Evolutionary conservation across 2,888 invertebrate genomes (phyloP), one percentile per base, ranked within the genome.

Genomic region (Leucoma salicis): DNA sequence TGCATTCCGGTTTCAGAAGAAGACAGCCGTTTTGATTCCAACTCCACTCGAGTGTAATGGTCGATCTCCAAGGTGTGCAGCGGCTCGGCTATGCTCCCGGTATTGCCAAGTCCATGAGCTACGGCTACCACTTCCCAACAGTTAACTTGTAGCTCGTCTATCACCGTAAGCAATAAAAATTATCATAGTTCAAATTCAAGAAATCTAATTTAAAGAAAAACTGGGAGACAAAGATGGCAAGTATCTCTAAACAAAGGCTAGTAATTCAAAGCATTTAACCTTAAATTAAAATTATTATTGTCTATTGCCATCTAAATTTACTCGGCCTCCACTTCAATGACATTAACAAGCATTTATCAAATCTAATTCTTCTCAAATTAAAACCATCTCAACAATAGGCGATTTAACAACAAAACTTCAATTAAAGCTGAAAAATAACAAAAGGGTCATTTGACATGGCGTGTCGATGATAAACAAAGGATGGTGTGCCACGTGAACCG

Each of bases 381-480:
- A 29, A 38, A 32, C 1, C 14, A 31, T 27, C 31, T 10, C 14
- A 45, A 57, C 53, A 60, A 57, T 49, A 31, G 42, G 29, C 43
- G 42, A 53, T 57, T 50, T 38, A 39, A 34, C 31, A 38, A 41
- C 49, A 48, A 39, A 44, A 49, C 38, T 41, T 34, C 36, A 53
- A 60, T 55, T 56, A 43, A 39, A 37, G 16, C 51, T 47, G 41
- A 61, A 59, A 57, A 51, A 27, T 38, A 46, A 62, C 70, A 66
- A 77, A 76, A 76, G 64, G 70, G 63, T 64, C 46, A 63, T 69
- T 70, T 70, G 63, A 46, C 58, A 66, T 75, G 63, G 73, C 77
- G 66, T 74, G 67, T 70, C 50, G 66, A 62, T 70, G 65, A 66
- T 70, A 66, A 77, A 83, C 84, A 84, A 85, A 84, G 81, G 78